Evolutionary conservation across 2,797 vertebrate genomes (phyloP), one percentile per base, ranked within the genome.

Genomic region (Chaetophractus vellerosus): DNA sequence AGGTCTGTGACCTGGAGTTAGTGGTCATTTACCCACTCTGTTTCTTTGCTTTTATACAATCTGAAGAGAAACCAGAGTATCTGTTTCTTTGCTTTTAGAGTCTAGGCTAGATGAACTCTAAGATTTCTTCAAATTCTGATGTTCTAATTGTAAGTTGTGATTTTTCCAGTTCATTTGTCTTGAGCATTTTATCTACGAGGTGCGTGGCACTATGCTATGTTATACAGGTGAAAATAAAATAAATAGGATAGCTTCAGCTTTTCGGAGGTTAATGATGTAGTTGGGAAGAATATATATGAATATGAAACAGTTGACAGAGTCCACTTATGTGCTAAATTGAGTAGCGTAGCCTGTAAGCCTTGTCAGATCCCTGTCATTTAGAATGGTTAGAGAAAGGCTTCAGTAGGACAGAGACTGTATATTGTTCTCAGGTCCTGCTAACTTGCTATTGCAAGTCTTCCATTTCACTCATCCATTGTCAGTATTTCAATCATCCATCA

Each of bases 71-170:
- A 45, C 45, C 45, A 45, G 45, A 45, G 45, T 45, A 45, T 80
- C 36, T 84, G n/a, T 84, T 91, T 96, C 59, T 79, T 80, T 96
- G 69, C 66, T 91, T 95, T 79, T 79, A 55, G 79, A 84, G 26
- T 5, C 31, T 57, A 79, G 57, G 63, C 31, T 64, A 71, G 50
- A 74, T 93, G 48, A 86, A 75, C 72, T 72, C 14, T 92, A 75
- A 72, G 45, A 82, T 95, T 88, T 94, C 52, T 33, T 96, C 48
- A 41, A 28, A 71, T 28, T 90, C 75, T 26, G 64, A 57, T 72
- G 11, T 83, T 92, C 41, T 92, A 74, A 75, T 71, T 92, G 4
- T 68, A 78, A 80, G 76, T 94, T 86, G 72, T 92, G 79, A 83
- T 89, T 93, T 97, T 79, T 88, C 68, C 90, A 45, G 52, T 91